These are phyloP conservation scores for Bos indicus DNA, from an alignment of 2,113 vertebrate species.

Conservation along the genomic window DNA sequence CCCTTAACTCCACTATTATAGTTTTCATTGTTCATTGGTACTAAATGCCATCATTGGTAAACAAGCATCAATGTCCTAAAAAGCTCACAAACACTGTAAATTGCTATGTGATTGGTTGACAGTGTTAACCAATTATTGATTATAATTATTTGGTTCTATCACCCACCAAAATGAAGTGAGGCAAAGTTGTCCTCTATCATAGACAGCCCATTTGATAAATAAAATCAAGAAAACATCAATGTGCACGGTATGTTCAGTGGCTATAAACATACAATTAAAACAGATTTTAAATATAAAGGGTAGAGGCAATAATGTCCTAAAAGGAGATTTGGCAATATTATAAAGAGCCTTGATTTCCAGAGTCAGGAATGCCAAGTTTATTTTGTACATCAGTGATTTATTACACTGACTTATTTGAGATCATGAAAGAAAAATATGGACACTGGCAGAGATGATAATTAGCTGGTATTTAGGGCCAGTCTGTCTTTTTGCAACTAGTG, in stretches of 20 bases:
- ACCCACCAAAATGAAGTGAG: conserved; percentile 1
- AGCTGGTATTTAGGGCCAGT: not conserved
- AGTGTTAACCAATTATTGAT: not conserved
- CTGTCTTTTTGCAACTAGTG: not conserved
- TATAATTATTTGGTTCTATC: not conserved
- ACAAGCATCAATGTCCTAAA: not conserved
- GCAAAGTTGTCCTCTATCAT: not conserved
- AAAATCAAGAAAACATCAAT: not conserved
- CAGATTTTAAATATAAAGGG: not conserved
- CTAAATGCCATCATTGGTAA: not conserved
- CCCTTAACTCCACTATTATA: not conserved
- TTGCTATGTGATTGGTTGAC: not conserved
- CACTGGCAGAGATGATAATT: not conserved
- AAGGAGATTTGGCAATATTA: not conserved
- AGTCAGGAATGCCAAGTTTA: not conserved
- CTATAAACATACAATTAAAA: not conserved
- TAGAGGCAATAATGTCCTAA: not conserved
- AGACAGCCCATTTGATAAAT: not conserved
- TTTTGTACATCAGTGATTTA: not conserved
- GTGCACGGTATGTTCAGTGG: not conserved
- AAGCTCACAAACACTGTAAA: conserved; percentile 8
- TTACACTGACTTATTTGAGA: not conserved
- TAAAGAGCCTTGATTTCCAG: not conserved
- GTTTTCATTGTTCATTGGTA: not conserved
- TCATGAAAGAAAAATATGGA: not conserved